These are phyloP conservation scores for Ectropis crepuscularia DNA, from an alignment of 2,888 invertebrate species.

Conservation along the genomic window DNA sequence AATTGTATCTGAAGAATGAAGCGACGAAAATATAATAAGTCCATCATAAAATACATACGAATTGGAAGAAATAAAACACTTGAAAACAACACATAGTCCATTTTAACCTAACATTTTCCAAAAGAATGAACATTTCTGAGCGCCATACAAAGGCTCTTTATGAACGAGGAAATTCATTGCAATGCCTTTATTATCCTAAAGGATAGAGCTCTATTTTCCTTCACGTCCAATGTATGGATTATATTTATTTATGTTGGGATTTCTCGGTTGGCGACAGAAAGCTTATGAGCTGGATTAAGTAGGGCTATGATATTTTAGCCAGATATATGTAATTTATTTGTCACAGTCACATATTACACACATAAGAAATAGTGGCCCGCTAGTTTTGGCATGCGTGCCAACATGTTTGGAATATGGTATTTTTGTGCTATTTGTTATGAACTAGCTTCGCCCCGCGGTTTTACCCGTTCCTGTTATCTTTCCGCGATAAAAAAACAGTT, in stretches of 20 bases:
- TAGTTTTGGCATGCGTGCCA: not conserved
- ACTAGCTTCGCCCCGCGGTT: no score
- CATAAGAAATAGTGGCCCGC: not conserved
- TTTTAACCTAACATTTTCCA: not conserved
- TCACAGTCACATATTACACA: not conserved
- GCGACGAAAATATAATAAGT: no score
- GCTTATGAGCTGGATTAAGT: conserved; percentile 22
- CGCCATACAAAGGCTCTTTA: conserved; percentile 6
- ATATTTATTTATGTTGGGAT: conserved; percentile 36
- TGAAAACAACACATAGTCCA: no score
- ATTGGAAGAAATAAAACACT: no score
- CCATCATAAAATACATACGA: no score
- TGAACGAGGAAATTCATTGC: conserved; percentile 10
- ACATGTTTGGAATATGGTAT: no score
- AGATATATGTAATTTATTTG: conserved; percentile 9
- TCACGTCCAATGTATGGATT: conserved; percentile 20
- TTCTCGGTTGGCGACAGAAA: conserved; percentile 20
- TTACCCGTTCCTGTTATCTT: no score
- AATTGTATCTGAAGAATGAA: no score
- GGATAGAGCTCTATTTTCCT: conserved; percentile 20
- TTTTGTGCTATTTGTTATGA: no score
- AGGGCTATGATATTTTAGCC: conserved; percentile 6
- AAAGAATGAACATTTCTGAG: not conserved
- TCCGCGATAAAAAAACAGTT: no score
- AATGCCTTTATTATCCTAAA: conserved; percentile 14